Conservation (phyloP, 2,888 invertebrate genomes). For the Anthoptus insignis region DNA sequence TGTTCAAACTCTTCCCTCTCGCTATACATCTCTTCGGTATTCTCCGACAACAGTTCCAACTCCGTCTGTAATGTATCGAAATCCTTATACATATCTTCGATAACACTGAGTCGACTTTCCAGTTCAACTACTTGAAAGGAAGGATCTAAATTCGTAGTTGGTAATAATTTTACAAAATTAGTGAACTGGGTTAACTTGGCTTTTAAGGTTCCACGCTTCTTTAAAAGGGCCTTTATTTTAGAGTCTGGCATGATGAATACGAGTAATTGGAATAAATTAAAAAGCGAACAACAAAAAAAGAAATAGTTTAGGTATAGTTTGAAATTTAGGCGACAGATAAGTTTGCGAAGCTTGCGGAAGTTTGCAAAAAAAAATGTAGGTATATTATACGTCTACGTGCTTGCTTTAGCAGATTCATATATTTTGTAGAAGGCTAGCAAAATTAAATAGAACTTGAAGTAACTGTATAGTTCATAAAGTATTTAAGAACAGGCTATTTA, state of each 20-base stretch:
- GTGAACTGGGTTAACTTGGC: constrained; percentile 23
- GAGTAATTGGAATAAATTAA: no score
- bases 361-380: no score
- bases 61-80: constrained; percentile 36
- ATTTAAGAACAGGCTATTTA: no score
- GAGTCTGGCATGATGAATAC: constrained; percentile 9
- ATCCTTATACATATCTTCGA: constrained; percentile 23
- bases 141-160: constrained; percentile 10
- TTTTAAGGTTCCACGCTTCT: constrained; percentile 24
- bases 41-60: constrained; percentile 35
- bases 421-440: no score
- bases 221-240: constrained; percentile 12
- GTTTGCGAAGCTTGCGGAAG: no score
- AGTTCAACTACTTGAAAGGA: constrained; percentile 24
- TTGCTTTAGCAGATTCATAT: no score
- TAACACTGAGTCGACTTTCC: constrained; percentile 15
- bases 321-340: not conserved
- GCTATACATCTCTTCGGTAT: constrained; percentile 21
- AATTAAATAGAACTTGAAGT: no score
- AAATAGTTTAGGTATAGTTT: no score
- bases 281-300: not conserved
- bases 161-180: constrained; percentile 9
- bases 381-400: no score
- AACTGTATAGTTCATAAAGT: no score
- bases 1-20: constrained; percentile 36